Conservation (phyloP, 2,888 invertebrate species). For the Hypomecis punctinalis region DNA sequence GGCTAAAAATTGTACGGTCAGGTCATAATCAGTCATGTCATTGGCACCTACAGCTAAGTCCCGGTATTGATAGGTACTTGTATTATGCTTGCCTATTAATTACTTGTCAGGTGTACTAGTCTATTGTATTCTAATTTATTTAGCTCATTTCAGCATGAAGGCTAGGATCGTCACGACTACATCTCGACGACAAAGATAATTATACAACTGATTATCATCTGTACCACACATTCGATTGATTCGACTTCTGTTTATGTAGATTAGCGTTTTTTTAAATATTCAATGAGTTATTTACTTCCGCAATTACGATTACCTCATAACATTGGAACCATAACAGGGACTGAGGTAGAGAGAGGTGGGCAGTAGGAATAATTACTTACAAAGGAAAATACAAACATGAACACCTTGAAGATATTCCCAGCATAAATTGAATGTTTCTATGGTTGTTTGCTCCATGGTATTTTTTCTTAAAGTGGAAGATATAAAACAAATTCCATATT, state of each 20-base stretch:
- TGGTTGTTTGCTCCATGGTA: constrained; percentile 12
- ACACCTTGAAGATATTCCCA: constrained; percentile 10
- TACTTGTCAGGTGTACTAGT: constrained; percentile 67
- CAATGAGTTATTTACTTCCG: constrained; percentile 18
- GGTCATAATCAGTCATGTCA: constrained; percentile 18
- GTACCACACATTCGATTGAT: constrained; percentile 30
- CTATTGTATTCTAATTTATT: constrained; percentile 82
- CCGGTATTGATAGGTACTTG: constrained; percentile 18
- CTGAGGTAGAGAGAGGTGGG: constrained; percentile 2
- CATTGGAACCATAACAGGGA: background rate
- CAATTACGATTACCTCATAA: constrained; percentile 21
- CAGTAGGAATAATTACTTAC: constrained; percentile 4
- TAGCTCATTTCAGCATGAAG: constrained; percentile 72
- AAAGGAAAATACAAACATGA: constrained; percentile 6
- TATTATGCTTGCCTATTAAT: constrained; percentile 69
- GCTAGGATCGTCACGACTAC: constrained; percentile 73
- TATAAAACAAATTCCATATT: too few relatives aligned
- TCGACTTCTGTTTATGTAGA: constrained; percentile 28
- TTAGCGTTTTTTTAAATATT: constrained; percentile 12
- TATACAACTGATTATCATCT: constrained; percentile 31
- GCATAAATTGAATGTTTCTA: constrained; percentile 7
- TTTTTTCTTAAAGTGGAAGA: too few relatives aligned
- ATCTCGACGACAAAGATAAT: constrained; percentile 64
- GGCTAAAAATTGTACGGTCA: background rate
- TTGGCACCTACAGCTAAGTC: constrained; percentile 33